Evolutionary conservation across 2,797 vertebrate species (phyloP), one percentile per base, ranked within the genome.

Genomic region (Ceyx erithaca): DNA sequence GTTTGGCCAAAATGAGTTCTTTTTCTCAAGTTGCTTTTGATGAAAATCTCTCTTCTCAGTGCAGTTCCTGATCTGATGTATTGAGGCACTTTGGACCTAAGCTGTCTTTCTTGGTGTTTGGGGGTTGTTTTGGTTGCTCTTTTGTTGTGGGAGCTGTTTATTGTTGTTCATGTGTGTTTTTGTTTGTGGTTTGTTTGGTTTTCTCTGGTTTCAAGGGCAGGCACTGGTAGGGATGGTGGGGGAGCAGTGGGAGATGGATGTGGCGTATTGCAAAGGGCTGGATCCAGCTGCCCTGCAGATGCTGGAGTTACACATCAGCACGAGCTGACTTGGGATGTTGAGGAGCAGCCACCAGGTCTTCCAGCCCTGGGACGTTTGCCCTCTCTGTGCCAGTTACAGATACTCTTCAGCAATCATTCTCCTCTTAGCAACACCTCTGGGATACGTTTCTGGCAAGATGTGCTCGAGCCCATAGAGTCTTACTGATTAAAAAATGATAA

Each of bases 321-420:
- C 9, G 18, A 28, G 49, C 46, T 54, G 69, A 54, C 28, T 14
- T 25, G 21, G 14, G 3, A 17, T 72, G 12, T 58, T 69, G 63
- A 41, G 75, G 22, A 8, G 10, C 9, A 59, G 48, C 31, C 64
- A 73, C 28, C 33, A 23, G 25, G 51, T 85, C 58, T 61, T n/a
- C 68, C 33, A 10, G 30, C 4, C 1, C 5, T 23, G 62, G n/a
- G 21, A 67, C 28, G 10, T 48, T 75, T 0, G 0, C 25, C 43
- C 26, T 45, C 45, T 73, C 30, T 43, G n/a, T 28, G 2, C 41
- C 2, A 2, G 17, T 48, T 77, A 19, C 52, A 67, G 35, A 41
- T 46, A 62, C 72, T 62, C 45, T 23, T n/a, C 46, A 37, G 52
- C 16, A 73, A 17, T 16, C 26, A 33, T 30, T 82, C 9, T 13